Evolutionary conservation across 2,888 invertebrate species (phyloP).

Genomic region (Chaetoderma sp.): DNA sequence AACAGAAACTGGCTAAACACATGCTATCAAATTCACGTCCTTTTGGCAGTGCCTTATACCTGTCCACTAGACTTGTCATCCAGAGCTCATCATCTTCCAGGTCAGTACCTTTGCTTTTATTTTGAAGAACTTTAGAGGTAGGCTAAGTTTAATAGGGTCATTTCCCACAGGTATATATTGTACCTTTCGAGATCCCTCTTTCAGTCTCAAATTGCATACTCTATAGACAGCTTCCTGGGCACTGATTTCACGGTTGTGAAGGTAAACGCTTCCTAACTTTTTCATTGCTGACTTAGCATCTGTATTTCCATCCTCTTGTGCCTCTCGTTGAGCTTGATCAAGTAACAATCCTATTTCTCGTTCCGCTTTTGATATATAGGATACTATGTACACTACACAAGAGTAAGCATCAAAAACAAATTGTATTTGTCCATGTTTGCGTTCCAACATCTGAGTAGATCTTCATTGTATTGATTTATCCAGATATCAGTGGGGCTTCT

Average conservation of each 20-base stretch:
- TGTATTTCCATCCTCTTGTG: conserved; percentile 17
- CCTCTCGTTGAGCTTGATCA: conserved; percentile 21
- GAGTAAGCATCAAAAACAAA: conserved; percentile 28
- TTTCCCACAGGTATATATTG: conserved; percentile 23
- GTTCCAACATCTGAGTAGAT: conserved; percentile 32
- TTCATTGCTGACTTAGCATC: conserved; percentile 21
- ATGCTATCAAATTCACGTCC: background rate
- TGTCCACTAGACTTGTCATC: too few species aligned
- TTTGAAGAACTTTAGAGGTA: too few species aligned
- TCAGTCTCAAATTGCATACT: conserved; percentile 25
- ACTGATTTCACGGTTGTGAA: conserved; percentile 30
- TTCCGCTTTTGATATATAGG: conserved; percentile 41
- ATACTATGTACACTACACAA: conserved; percentile 42
- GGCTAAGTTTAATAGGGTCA: conserved; percentile 21
- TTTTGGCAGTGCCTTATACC: conserved; percentile 3
- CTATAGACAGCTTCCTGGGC: conserved; percentile 31
- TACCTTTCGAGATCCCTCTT: conserved; percentile 23
- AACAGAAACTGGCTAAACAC: conserved; percentile 11
- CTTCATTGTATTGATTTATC: conserved; percentile 35
- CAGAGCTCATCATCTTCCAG: too few species aligned
- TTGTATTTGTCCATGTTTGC: too few species aligned
- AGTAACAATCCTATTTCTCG: conserved; percentile 25
- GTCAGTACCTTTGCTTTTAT: too few species aligned
- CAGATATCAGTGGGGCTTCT: conserved; percentile 21
- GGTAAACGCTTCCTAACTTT: conserved; percentile 19